A percentile compares a stretch with the other conserved stretches of the same genome.
phyloP scores from a whole-genome alignment of 2,797 vertebrate genomes.

The Steatocranus sp. region DNA sequence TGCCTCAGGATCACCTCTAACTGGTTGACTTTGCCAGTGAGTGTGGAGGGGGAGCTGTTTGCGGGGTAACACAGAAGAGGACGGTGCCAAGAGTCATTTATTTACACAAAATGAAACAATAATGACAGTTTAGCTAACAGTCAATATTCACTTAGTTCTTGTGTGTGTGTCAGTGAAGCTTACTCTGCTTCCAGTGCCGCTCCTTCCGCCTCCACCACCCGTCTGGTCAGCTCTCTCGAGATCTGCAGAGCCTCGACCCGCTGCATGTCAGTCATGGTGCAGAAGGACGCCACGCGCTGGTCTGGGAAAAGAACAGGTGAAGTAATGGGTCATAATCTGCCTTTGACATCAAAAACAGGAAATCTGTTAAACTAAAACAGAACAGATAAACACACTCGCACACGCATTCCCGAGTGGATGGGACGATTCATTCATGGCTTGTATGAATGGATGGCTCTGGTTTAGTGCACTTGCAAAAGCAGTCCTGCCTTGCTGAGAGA shows the following conservation, averaged over 20 bases:
- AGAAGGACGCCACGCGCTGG: slow-evolving; percentile 92
- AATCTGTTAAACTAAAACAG: background rate
- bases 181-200: slow-evolving; percentile 85
- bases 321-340: slow-evolving; percentile 1
- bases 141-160: background rate
- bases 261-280: slow-evolving; percentile 90
- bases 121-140: background rate
- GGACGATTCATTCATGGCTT: slow-evolving; percentile 25
- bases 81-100: background rate
- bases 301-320: slow-evolving; percentile 73
- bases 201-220: slow-evolving; percentile 79
- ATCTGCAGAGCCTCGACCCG: slow-evolving; percentile 83
- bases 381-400: slow-evolving; percentile 14
- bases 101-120: background rate
- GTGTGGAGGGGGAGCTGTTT: slow-evolving; percentile 79
- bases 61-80: slow-evolving; percentile 21
- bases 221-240: slow-evolving; percentile 81
- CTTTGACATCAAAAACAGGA: background rate
- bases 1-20: slow-evolving; percentile 93
- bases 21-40: slow-evolving; percentile 97
- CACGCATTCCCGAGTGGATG: slow-evolving; percentile 25
- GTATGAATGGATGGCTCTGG: slow-evolving; percentile 31
- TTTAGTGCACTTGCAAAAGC: background rate
- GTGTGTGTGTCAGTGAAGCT: slow-evolving; percentile 38
- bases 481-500: background rate